These are phyloP conservation scores for Pyralis farinalis DNA, from an alignment of 2,888 invertebrate species.

Conservation along the genomic window DNA sequence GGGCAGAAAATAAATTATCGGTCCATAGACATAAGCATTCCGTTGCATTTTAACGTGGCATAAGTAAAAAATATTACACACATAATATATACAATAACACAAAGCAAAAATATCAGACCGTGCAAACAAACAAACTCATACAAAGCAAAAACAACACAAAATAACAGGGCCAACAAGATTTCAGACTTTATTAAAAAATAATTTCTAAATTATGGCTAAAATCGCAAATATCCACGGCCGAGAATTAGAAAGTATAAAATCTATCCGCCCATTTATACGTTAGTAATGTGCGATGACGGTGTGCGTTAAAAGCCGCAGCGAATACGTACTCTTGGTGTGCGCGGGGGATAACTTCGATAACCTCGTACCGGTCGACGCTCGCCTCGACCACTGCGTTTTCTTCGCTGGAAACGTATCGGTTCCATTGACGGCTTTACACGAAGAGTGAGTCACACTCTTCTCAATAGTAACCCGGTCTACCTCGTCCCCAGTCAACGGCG, in stretches of 20 bases:
- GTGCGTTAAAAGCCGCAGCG: slow-evolving; percentile 14
- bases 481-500: slow-evolving; percentile 83
- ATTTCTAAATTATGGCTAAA: too few relatives aligned
- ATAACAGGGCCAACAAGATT: too few relatives aligned
- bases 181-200: too few relatives aligned
- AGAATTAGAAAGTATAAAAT: not conserved
- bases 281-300: slow-evolving; percentile 15
- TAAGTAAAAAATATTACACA: not conserved
- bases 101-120: slow-evolving; percentile 20
- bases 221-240: too few relatives aligned
- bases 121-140: slow-evolving; percentile 20
- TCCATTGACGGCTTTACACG: slow-evolving; percentile 61
- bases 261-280: not conserved
- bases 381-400: slow-evolving; percentile 57
- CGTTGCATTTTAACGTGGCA: too few relatives aligned
- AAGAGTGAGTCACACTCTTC: slow-evolving; percentile 49
- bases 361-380: slow-evolving; percentile 70
- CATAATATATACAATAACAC: slow-evolving; percentile 7
- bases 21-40: too few relatives aligned
- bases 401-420: slow-evolving; percentile 35
- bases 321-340: slow-evolving; percentile 75
- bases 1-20: too few relatives aligned
- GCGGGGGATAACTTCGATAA: slow-evolving; percentile 70
- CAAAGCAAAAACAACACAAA: slow-evolving; percentile 12
- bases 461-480: slow-evolving; percentile 53